Percentiles rank a stretch among this genome's conserved stretches.
phyloP scores from a whole-genome alignment of 2,888 invertebrate species.

The Eupithecia pulchellata region DNA sequence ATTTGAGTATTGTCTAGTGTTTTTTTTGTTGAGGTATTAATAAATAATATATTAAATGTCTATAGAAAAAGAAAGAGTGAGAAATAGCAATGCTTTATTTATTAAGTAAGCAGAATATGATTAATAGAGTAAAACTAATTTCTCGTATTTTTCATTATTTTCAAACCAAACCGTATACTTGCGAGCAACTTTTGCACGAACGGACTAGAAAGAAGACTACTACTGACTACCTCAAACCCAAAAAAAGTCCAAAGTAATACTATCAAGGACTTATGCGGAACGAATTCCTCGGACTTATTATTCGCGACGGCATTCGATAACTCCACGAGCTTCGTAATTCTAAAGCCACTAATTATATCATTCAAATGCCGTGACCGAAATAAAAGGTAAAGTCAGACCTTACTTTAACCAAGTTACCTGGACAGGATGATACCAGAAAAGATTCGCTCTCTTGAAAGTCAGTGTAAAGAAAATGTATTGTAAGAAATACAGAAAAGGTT shows the following conservation, averaged over 20 bases:
- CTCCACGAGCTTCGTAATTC: slow-evolving; percentile 56
- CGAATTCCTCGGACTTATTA: slow-evolving; percentile 56
- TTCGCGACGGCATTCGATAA: slow-evolving; percentile 48
- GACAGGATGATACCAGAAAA: not conserved
- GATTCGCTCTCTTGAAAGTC: not conserved
- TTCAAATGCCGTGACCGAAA: slow-evolving; percentile 79
- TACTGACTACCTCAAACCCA: not conserved
- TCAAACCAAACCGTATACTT: not conserved
- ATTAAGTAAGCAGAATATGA: no score
- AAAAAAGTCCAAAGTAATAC: not conserved
- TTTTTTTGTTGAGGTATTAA: not conserved
- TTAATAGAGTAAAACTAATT: not conserved
- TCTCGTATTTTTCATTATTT: not conserved
- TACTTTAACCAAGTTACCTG: not conserved
- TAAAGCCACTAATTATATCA: slow-evolving; percentile 80
- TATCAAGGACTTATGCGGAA: slow-evolving; percentile 31
- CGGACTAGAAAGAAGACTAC: not conserved
- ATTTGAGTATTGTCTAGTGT: not conserved
- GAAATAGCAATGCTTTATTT: no score
- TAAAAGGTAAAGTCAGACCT: slow-evolving; percentile 48
- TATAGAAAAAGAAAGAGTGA: no score
- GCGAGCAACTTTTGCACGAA: not conserved
- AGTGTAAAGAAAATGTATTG: not conserved
- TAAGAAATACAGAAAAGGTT: not conserved
- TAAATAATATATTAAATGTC: no score